Percentiles rank a stretch among this genome's conserved stretches.
Conservation (phyloP, 2,113 vertebrate genomes). For the Solea solea region DNA sequence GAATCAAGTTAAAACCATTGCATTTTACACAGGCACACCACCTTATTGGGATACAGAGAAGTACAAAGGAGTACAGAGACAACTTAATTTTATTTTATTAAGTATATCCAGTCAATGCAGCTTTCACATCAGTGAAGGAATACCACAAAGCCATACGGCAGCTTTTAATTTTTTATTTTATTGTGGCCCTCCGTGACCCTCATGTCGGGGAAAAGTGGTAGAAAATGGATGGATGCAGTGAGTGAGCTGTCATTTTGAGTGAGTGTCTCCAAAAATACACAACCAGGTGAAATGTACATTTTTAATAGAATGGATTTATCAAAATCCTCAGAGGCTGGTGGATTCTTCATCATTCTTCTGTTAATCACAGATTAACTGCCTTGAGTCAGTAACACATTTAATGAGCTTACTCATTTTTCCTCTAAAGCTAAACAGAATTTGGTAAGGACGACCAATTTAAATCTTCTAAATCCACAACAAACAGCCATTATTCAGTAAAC, state of each 20-base stretch:
- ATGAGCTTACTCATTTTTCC: constrained; percentile 3
- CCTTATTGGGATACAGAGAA: too few relatives aligned
- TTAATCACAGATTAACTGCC: constrained; percentile 11
- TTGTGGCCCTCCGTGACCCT: too few relatives aligned
- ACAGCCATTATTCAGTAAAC: background rate
- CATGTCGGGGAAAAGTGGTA: too few relatives aligned
- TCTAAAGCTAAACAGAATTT: constrained; percentile 1
- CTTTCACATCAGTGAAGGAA: too few relatives aligned
- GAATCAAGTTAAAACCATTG: too few relatives aligned
- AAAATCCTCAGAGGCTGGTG: background rate
- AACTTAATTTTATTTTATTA: too few relatives aligned
- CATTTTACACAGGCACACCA: too few relatives aligned
- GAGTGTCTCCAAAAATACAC: background rate
- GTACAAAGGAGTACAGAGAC: too few relatives aligned
- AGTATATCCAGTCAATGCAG: too few relatives aligned
- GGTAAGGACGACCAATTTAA: background rate
- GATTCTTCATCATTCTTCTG: background rate
- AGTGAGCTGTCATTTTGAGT: background rate
- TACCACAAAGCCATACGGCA: too few relatives aligned
- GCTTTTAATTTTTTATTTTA: too few relatives aligned
- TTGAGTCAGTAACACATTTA: constrained; percentile 3
- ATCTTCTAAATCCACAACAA: constrained; percentile 12
- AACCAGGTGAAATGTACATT: constrained; percentile 5
- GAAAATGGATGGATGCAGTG: background rate
- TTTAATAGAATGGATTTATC: constrained; percentile 3